These are phyloP conservation scores for Hyperopisus bebe DNA, from an alignment of 2,113 vertebrate genomes.

Conservation along the genomic window DNA sequence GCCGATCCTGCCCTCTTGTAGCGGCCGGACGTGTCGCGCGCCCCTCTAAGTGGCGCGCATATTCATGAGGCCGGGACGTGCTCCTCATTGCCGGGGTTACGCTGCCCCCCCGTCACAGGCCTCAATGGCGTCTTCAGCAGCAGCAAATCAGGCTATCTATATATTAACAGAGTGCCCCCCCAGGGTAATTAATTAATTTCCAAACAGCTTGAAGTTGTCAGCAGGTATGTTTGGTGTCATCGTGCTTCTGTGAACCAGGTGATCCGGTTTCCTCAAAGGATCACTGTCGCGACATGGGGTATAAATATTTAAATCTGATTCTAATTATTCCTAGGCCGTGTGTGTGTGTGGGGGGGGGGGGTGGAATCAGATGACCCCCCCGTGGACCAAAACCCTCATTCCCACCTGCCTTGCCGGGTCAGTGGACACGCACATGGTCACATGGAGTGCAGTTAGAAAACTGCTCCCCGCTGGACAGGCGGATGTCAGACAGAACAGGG, in stretches of 20 bases:
- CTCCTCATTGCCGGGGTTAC: conserved; percentile 52
- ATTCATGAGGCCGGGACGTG: conserved; percentile 52
- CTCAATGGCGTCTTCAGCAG: conserved; percentile 20
- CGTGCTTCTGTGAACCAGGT: conserved; percentile 48
- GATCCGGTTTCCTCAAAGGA: conserved; percentile 53
- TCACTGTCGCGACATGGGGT: conserved; percentile 53
- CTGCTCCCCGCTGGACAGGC: conserved; percentile 34
- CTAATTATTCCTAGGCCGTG: conserved; percentile 56
- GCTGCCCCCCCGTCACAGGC: conserved; percentile 9
- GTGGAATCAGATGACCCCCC: conserved; percentile 46
- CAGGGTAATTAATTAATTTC: conserved; percentile 59
- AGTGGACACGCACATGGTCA: conserved; percentile 16
- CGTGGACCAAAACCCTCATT: conserved; percentile 30
- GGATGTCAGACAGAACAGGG: conserved; percentile 18
- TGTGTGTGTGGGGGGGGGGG: conserved; percentile 30
- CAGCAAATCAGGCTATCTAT: conserved; percentile 23
- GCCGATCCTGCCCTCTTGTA: conserved; percentile 37
- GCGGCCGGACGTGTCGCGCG: conserved; percentile 42
- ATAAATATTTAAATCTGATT: conserved; percentile 69
- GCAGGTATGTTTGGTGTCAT: conserved; percentile 52
- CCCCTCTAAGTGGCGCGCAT: conserved; percentile 53
- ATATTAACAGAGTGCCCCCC: conserved; percentile 26
- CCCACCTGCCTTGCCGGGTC: conserved; percentile 36
- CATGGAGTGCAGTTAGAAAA: conserved; percentile 28
- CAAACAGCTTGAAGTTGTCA: conserved; percentile 54